These are phyloP conservation scores for Macaria liturata DNA, from an alignment of 2,888 invertebrate species.

Conservation along the genomic window DNA sequence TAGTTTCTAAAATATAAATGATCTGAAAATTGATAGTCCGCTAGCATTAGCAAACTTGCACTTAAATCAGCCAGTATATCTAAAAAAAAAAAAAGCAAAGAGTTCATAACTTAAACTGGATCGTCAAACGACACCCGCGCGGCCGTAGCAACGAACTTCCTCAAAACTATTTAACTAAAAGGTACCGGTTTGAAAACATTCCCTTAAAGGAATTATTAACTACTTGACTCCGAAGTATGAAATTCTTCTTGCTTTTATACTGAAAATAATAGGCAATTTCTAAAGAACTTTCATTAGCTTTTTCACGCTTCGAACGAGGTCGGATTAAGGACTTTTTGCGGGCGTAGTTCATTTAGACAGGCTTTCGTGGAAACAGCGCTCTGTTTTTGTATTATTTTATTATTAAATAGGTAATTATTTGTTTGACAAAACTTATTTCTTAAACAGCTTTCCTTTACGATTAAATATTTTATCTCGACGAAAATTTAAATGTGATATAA, in stretches of 20 bases:
- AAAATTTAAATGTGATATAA: no score
- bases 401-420: no score
- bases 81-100: conserved; percentile 2
- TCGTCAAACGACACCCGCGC: conserved; percentile 21
- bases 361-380: no score
- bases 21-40: no score
- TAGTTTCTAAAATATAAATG: no score
- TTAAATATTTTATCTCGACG: no score
- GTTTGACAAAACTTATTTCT: no score
- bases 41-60: no score
- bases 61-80: no score
- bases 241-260: conserved; percentile 22
- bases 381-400: no score
- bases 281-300: conserved; percentile 25
- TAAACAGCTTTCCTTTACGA: no score
- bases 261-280: conserved; percentile 25
- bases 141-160: conserved; percentile 13
- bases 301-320: conserved; percentile 13
- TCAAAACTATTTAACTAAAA: conserved; percentile 67
- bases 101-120: background rate
- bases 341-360: background rate
- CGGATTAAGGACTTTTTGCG: conserved; percentile 9
- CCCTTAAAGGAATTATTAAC: conserved; percentile 59
- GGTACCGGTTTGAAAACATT: conserved; percentile 64
- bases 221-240: conserved; percentile 37